Conservation (phyloP, 2,888 invertebrate genomes). For the Drosophila setosimentum region DNA sequence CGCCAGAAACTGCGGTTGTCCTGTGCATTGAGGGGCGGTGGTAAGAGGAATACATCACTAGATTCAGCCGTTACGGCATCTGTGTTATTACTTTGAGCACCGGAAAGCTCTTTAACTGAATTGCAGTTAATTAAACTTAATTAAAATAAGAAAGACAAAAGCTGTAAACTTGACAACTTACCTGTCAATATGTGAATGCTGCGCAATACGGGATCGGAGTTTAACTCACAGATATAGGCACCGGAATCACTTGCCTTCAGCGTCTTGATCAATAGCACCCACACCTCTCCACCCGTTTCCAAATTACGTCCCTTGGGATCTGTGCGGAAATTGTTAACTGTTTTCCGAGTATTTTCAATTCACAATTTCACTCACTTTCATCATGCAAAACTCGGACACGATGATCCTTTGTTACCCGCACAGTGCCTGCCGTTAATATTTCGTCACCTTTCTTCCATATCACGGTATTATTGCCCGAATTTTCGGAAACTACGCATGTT, state of each 20-base stretch:
- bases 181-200: slow-evolving; percentile 93
- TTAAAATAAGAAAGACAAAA: neutral
- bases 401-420: slow-evolving; percentile 90
- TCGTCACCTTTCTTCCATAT: slow-evolving; percentile 91
- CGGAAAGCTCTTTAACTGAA: slow-evolving; percentile 71
- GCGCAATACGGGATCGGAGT: slow-evolving; percentile 91
- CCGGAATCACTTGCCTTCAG: slow-evolving; percentile 90
- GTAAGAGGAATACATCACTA: slow-evolving; percentile 80
- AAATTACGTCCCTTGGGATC: slow-evolving; percentile 78
- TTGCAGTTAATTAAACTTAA: slow-evolving; percentile 3
- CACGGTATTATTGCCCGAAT: slow-evolving; percentile 88
- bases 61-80: slow-evolving; percentile 60
- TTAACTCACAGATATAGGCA: slow-evolving; percentile 93
- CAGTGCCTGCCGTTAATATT: slow-evolving; percentile 91
- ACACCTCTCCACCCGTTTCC: slow-evolving; percentile 90
- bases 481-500: slow-evolving; percentile 91
- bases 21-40: slow-evolving; percentile 78
- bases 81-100: slow-evolving; percentile 42
- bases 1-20: slow-evolving; percentile 83
- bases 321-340: slow-evolving; percentile 31
- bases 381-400: slow-evolving; percentile 91
- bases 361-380: slow-evolving; percentile 87
- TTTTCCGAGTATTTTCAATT: neutral
- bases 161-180: slow-evolving; percentile 69
- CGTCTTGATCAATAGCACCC: slow-evolving; percentile 92